Conservation (phyloP, 2,113 vertebrate species). For the Aegotheles bennettii region DNA sequence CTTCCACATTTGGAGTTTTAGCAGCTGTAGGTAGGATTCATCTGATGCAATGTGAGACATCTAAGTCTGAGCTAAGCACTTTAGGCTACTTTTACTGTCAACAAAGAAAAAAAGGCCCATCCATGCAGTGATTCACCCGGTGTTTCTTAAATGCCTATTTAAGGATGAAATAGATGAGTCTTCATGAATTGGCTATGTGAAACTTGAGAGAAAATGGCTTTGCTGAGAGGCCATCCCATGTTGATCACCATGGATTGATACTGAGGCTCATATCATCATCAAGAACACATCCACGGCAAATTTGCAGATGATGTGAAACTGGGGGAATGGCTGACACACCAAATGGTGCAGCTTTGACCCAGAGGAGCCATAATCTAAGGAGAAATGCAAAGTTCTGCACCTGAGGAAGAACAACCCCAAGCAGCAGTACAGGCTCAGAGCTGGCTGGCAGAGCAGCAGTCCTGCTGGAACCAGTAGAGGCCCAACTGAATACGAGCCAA, state of each 20-base stretch:
- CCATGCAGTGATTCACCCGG: background rate
- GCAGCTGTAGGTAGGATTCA: background rate
- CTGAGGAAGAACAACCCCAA: background rate
- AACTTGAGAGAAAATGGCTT: background rate
- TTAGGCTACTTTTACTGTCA: background rate
- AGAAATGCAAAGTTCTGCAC: background rate
- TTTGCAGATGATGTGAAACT: background rate
- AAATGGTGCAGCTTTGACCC: background rate
- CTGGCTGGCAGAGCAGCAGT: background rate
- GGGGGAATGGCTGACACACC: background rate
- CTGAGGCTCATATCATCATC: background rate
- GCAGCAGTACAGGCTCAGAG: background rate
- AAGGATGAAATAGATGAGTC: background rate
- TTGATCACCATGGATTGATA: background rate
- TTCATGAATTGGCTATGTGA: background rate
- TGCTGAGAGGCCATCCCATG: background rate
- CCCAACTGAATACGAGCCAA: background rate
- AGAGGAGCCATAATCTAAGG: background rate
- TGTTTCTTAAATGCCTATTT: background rate
- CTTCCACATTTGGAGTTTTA: background rate
- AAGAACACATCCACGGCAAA: background rate
- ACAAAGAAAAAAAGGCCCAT: background rate
- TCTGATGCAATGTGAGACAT: background rate
- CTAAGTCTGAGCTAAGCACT: background rate
- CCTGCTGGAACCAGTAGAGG: background rate